A percentile compares a stretch with the other conserved stretches of the same genome.
Conservation (phyloP, 2,888 invertebrate genomes). For the Clistopyga incitator region DNA sequence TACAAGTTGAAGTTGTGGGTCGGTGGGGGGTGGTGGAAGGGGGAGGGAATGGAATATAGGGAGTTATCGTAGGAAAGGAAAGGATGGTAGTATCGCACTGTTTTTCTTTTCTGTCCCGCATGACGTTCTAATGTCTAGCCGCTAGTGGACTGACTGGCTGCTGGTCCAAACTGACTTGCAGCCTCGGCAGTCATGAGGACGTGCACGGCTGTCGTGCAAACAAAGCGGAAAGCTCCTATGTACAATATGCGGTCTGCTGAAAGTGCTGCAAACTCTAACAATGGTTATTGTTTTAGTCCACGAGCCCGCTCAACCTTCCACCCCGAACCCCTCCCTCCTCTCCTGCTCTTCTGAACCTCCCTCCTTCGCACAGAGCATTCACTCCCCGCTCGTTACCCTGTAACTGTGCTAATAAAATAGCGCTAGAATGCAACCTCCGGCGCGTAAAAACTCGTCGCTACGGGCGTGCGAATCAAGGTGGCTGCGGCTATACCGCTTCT, state of each 20-base stretch:
- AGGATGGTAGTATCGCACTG: constrained; percentile 2
- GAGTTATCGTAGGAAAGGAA: background rate
- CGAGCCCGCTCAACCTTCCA: constrained; percentile 53
- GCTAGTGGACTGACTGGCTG: background rate
- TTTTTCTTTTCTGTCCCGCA: constrained; percentile 14
- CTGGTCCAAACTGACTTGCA: constrained; percentile 20
- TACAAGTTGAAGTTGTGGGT: background rate
- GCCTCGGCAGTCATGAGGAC: constrained; percentile 20
- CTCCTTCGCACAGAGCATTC: constrained; percentile 9
- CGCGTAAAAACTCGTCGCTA: constrained; percentile 46
- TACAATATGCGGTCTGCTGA: constrained; percentile 51
- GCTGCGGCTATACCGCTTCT: background rate
- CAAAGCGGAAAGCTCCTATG: constrained; percentile 58
- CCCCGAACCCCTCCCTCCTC: background rate
- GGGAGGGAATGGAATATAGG: background rate
- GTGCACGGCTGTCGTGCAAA: constrained; percentile 42
- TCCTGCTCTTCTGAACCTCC: background rate
- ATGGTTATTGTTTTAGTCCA: constrained; percentile 75
- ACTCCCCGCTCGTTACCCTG: constrained; percentile 43
- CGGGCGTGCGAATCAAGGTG: constrained; percentile 27
- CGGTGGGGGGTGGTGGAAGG: background rate
- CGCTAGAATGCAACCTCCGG: constrained; percentile 33
- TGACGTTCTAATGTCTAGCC: constrained; percentile 8
- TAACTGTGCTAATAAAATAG: constrained; percentile 74
- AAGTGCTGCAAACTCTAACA: constrained; percentile 72